Base-by-base conservation (phyloP, 2,888 invertebrate species). In the Rhamphomyia laevipes region DNA sequence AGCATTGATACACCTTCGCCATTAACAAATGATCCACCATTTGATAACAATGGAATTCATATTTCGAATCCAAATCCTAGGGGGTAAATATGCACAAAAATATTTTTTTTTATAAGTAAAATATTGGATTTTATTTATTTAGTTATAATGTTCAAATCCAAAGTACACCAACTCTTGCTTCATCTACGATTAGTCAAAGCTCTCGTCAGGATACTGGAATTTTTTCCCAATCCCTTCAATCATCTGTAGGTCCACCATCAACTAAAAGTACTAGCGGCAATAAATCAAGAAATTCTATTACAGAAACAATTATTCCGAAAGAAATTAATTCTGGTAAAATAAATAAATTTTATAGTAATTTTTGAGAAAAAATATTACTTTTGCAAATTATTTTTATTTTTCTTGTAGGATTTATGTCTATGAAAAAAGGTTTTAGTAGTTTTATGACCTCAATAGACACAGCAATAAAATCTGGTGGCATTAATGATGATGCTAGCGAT, bases 371-470 rank as follows among this genome's bases (percentile, higher is more conserved):
- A 15, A 37, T 12, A 9, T 37, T 3, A 6, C 7, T 6, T 12
- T 31, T 31, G 3, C 3, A 31, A 31, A 31, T 31, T n/a, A n/a
- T n/a, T 4, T 12, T 31, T 12, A 31, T 3, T 31, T 31, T 31
- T n/a, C n/a, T 57, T 57, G 56, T 65, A 75, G 84, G 85, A 30
- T 73, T 86, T 48, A 77, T 82, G 18, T 81, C 85, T 10, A 82
- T 89, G 82, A 87, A 85, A 54, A 90, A 89, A 65, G 88, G 89
- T 1, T 79, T 91, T 56, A 82, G 81, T 40, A 86, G 80, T 51
- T 76, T 90, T 35, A 87, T 89, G 78, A 86, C 86, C 47, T 87
- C 87, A 1, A 77, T 90, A 51, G 89, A 90, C 71, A 83, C 82
- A 55, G 89, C 84, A n/a, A 70, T 84, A 49, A 84, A 86, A 55